These are phyloP conservation scores for Rhincodon typus DNA, from an alignment of 2,797 vertebrate genomes.

Conservation along the genomic window DNA sequence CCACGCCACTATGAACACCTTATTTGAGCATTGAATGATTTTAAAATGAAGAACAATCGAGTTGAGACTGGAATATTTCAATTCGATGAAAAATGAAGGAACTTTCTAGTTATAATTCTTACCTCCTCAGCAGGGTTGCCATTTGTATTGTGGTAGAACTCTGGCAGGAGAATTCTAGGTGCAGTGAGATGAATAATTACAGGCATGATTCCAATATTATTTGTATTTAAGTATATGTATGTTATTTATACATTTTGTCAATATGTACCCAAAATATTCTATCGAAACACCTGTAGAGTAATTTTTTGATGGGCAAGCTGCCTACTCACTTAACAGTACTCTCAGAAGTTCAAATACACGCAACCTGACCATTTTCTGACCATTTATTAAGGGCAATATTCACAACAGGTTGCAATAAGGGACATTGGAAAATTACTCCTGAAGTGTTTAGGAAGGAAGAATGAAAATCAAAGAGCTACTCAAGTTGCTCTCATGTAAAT, in stretches of 20 bases:
- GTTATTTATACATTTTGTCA: neutral
- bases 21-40: neutral
- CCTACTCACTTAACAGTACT: neutral
- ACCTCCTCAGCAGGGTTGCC: neutral
- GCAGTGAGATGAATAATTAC: neutral
- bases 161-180: too few relatives aligned
- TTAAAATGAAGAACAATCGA: neutral
- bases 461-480: neutral
- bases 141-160: neutral
- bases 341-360: neutral
- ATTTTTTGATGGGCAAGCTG: neutral
- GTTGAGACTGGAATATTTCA: constrained; percentile 1
- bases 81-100: neutral
- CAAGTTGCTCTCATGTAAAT: neutral
- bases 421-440: neutral
- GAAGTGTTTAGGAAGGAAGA: neutral
- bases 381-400: neutral
- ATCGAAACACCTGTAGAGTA: neutral
- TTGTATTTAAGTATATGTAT: neutral
- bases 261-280: neutral
- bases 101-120: neutral
- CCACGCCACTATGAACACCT: neutral
- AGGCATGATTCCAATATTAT: neutral
- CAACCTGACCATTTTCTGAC: neutral
- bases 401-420: neutral